Conservation (phyloP, 2,113 vertebrate species). For the Otis tarda region DNA sequence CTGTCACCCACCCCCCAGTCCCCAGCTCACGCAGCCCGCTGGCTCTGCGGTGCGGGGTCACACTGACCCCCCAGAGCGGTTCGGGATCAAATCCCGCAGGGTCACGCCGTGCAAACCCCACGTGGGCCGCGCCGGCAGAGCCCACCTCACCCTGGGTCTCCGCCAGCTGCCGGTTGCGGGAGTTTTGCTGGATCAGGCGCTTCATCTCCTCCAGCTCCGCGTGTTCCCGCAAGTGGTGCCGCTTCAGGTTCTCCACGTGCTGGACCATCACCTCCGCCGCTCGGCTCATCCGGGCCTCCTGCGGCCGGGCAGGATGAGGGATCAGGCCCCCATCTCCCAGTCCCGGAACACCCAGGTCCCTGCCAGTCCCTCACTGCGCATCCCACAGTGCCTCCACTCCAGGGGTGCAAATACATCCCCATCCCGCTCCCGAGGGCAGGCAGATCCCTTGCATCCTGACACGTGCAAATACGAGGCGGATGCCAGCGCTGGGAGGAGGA, state of each 20-base stretch:
- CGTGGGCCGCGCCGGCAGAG: accelerated
- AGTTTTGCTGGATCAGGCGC: constrained; percentile 71
- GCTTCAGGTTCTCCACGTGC: constrained; percentile 84
- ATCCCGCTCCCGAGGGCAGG: background rate
- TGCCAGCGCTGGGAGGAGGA: accelerated
- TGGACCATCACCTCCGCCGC: constrained; percentile 85
- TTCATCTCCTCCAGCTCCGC: constrained; percentile 83
- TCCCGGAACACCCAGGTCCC: background rate
- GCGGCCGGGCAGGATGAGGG: background rate
- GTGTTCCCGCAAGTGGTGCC: constrained; percentile 67
- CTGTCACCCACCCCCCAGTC: background rate
- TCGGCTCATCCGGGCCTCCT: constrained; percentile 85
- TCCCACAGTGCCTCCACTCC: background rate
- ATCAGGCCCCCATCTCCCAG: background rate
- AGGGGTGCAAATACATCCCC: background rate
- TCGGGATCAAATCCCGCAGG: accelerated
- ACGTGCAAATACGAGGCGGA: accelerated
- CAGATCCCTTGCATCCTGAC: background rate
- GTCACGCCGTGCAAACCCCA: accelerated
- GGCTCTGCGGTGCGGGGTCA: background rate
- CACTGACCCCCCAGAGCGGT: accelerated
- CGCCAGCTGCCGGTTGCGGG: constrained; percentile 60
- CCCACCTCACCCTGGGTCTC: constrained; percentile 66
- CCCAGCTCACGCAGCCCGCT: accelerated
- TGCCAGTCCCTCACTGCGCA: background rate